phyloP scores from a whole-genome alignment of 2,113 vertebrate species.

The Haemorhous mexicanus region DNA sequence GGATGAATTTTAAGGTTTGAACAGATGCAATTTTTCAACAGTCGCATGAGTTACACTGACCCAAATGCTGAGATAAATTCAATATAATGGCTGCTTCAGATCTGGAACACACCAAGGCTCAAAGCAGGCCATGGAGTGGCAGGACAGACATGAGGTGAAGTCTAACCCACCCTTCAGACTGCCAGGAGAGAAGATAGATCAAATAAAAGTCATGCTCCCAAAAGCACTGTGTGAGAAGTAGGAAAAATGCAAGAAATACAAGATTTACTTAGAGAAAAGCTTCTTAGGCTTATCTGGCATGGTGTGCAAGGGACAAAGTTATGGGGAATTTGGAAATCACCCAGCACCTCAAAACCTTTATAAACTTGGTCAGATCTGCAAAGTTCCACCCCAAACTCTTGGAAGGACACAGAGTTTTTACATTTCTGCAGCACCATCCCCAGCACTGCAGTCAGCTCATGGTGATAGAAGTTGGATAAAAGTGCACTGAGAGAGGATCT shows the following conservation, averaged over 20 bases:
- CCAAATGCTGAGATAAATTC: neutral
- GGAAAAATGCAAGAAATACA: neutral
- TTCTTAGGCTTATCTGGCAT: neutral
- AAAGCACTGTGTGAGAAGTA: neutral
- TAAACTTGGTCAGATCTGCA: neutral
- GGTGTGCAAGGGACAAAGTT: neutral
- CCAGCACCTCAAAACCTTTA: neutral
- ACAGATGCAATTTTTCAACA: neutral
- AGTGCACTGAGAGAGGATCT: neutral
- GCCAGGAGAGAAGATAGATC: neutral
- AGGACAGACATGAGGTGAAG: neutral
- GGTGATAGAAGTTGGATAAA: neutral
- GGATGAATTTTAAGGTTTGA: neutral
- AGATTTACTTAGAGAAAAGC: neutral
- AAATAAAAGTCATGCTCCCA: neutral
- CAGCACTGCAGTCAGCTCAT: neutral
- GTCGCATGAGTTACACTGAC: neutral
- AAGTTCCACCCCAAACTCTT: neutral
- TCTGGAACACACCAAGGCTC: neutral
- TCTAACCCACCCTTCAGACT: neutral
- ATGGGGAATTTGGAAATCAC: neutral
- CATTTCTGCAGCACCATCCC: neutral
- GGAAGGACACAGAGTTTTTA: neutral
- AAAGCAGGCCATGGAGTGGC: neutral
- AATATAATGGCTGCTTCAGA: neutral